phyloP scores from a whole-genome alignment of 2,888 invertebrate genomes.

The Eubasilissa splendida region DNA sequence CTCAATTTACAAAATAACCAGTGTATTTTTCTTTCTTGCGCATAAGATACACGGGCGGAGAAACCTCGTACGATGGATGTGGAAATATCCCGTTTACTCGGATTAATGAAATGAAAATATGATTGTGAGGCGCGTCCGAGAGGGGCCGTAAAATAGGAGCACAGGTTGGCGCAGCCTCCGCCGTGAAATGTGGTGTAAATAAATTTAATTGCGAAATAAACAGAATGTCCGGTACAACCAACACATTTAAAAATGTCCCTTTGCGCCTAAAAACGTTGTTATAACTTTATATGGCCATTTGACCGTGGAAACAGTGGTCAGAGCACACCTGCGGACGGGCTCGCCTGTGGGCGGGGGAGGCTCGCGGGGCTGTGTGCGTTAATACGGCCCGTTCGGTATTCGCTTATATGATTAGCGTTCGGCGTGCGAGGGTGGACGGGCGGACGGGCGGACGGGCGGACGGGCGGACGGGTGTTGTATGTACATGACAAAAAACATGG shows the following conservation, averaged over 20 bases:
- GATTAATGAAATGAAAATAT: constrained; percentile 30
- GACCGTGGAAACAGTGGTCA: constrained; percentile 58
- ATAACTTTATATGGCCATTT: constrained; percentile 56
- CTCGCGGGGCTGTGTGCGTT: not conserved
- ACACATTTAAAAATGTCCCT: constrained; percentile 47
- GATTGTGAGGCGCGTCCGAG: constrained; percentile 3
- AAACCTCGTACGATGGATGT: too few species aligned
- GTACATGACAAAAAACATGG: constrained; percentile 57
- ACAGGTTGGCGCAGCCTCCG: constrained; percentile 3
- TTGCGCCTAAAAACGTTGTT: constrained; percentile 51
- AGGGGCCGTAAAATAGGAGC: constrained; percentile 15
- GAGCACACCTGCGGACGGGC: constrained; percentile 31
- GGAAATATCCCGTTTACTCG: not conserved
- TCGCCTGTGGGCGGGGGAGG: not conserved
- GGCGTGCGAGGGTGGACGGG: constrained; percentile 29
- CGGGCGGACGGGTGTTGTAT: constrained; percentile 53
- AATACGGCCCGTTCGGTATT: constrained; percentile 38
- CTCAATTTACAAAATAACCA: too few species aligned
- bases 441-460: constrained; percentile 44
- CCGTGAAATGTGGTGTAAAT: constrained; percentile 44
- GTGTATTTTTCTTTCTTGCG: too few species aligned
- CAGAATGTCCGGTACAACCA: constrained; percentile 47
- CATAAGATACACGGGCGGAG: too few species aligned
- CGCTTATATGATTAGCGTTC: constrained; percentile 48
- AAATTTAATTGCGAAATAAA: constrained; percentile 42